Evolutionary conservation across 2,113 vertebrate genomes (phyloP), one percentile per base, ranked within the genome.

Genomic region (Phrynosoma blainvillii): DNA sequence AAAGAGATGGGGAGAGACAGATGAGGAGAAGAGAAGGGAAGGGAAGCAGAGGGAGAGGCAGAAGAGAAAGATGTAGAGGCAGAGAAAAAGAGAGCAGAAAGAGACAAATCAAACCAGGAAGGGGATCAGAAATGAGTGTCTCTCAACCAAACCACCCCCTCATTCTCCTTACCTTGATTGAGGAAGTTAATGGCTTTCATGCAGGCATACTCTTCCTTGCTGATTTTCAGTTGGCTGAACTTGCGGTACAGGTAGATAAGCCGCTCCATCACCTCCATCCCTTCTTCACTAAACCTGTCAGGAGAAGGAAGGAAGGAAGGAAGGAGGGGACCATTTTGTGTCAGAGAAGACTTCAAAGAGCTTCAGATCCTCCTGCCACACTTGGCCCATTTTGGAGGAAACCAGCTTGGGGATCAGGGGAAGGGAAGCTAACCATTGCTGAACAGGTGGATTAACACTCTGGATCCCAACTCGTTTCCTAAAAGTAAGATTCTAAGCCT

Each of bases 131-230:
- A 18, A 68, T 27, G 76, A 42, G 18, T 9, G 47, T 6, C 66
- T 27, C 21, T 27, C 66, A 16, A 25, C 66, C 21, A 4, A 2
- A 18, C 16, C 40, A 18, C 68, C 27, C 54, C 27, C 16, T 16
- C 6, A 8, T 1, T 20, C 7, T 4, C 0, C 97, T 96, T 92
- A 99, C 99, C 99, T 98, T 99, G 99, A 91, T 99, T 99, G 13
- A 99, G 98, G 96, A 99, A 99, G 97, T 99, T 99, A 96, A 99
- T 99, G 94, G 98, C 98, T 97, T 99, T 99, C 98, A 99, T 99
- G 84, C 98, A 99, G 0, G 98, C 98, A 0, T 99, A 99, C 89
- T 99, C 99, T 96, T 99, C 99, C 0, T 98, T 99, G 97, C 98
- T 99, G 97, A 99, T 98, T 96, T 99, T 99, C 90, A 99, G 84